phyloP scores from a whole-genome alignment of 2,888 invertebrate genomes.

The Epistrophella euchroma region DNA sequence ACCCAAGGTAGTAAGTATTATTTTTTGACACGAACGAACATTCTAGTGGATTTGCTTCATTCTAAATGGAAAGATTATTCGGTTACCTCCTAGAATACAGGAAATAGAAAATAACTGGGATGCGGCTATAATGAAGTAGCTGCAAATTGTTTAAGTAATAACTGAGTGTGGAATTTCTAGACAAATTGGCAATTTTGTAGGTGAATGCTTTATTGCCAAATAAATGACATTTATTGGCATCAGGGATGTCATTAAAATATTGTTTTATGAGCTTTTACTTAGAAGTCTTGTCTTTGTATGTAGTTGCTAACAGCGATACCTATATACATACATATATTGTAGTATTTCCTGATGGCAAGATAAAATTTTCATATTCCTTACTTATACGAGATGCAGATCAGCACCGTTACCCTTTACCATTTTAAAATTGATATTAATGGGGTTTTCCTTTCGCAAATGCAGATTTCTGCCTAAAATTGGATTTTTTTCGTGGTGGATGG shows the following conservation, averaged over 20 bases:
- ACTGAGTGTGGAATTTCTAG: slow-evolving; percentile 52
- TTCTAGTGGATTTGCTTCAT: neutral
- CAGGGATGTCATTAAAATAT: slow-evolving; percentile 3
- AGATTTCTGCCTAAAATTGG: too few relatives aligned
- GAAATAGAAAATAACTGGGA: slow-evolving; percentile 60
- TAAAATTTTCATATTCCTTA: neutral
- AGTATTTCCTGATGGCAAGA: neutral
- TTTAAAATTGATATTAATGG: too few relatives aligned
- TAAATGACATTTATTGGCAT: neutral
- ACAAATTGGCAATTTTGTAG: slow-evolving; percentile 41
- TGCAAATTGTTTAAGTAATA: slow-evolving; percentile 63
- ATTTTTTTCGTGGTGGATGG: too few relatives aligned
- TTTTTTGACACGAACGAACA: slow-evolving; percentile 33
- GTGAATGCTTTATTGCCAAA: slow-evolving; percentile 23
- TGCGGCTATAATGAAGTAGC: slow-evolving; percentile 45
- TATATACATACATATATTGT: too few relatives aligned
- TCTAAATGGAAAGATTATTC: neutral
- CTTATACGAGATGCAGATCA: too few relatives aligned
- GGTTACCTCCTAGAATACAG: slow-evolving; percentile 37
- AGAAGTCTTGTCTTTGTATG: neutral
- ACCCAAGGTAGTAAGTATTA: neutral
- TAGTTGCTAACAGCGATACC: neutral
- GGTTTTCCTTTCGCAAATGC: too few relatives aligned
- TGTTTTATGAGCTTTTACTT: neutral
- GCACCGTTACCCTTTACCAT: too few relatives aligned